Conservation (phyloP, 2,888 invertebrate genomes). For the Odontomyia ornata region DNA sequence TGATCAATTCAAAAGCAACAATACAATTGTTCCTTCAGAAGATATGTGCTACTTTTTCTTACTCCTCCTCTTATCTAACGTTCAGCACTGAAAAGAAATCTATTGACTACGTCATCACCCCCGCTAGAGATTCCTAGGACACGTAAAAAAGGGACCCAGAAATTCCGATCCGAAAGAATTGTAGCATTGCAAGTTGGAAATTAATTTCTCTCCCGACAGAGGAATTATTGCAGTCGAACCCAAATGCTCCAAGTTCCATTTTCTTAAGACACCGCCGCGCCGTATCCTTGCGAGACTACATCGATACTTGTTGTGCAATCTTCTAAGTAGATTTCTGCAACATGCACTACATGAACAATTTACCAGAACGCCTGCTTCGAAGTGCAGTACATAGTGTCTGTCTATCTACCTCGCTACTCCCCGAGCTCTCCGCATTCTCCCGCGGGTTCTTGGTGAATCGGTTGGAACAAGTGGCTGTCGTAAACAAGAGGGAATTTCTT, state of each 20-base stretch:
- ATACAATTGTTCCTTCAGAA: neutral
- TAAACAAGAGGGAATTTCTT: constrained; percentile 25
- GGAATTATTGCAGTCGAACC: constrained; percentile 32
- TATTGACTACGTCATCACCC: constrained; percentile 22
- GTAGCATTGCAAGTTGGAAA: constrained; percentile 14
- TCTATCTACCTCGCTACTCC: neutral
- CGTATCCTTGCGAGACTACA: constrained; percentile 15
- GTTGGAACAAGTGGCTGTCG: constrained; percentile 17
- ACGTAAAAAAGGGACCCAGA: neutral
- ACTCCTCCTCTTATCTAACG: neutral
- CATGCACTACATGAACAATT: constrained; percentile 42
- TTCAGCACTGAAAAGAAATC: constrained; percentile 13
- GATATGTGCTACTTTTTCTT: neutral
- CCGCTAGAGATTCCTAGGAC: neutral
- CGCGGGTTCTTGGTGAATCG: neutral
- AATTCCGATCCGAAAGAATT: neutral
- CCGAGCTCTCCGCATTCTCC: neutral
- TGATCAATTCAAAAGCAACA: neutral
- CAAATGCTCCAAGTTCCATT: constrained; percentile 10
- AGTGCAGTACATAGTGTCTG: constrained; percentile 26
- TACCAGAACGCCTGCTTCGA: constrained; percentile 32
- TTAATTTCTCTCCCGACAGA: constrained; percentile 31
- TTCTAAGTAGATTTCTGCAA: constrained; percentile 28
- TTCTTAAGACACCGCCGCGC: constrained; percentile 12
- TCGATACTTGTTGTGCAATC: constrained; percentile 17